Base-by-base conservation (phyloP, 2,113 vertebrate genomes). In the Alethe castanea region DNA sequence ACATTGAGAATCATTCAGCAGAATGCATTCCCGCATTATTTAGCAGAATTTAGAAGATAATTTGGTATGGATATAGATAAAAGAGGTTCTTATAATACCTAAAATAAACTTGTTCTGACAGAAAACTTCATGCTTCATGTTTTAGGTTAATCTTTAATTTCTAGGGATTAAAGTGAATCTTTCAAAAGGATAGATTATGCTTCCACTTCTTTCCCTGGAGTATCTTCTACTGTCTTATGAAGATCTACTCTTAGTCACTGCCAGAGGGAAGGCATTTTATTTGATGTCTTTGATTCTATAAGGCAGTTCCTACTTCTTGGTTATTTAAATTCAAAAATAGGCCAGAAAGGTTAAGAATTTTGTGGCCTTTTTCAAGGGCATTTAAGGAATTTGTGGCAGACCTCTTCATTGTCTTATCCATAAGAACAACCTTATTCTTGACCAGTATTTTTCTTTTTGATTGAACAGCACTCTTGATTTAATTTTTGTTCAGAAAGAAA, bases 141-240 rank as follows among this genome's bases (percentile, higher is more conserved):
- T 92, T 94, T 92, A 93, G 76, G 88, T 81, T 76, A 92, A 57
- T 64, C 67, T 92, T 50, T 96, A 95, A 97, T 88, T 94, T 96
- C 85, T 88, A 86, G 88, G 71, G 80, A 95, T 96, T 97, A 83
- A 69, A 86, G 25, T 48, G 52, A 84, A 64, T 81, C 64, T 90
- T 92, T 96, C 81, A 74, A 64, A 62, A 88, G 17, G 19, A 47
- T 70, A 62, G 81, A 96, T 90, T 93, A 88, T 88, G 47, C 71
- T 77, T 62, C 52, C 1, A 7, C 40, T 88, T 50, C 47, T 69
- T 92, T 90, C 93, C 83, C 88, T 57, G 40, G 71, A 93, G 88
- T 79, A 64, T 74, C 60, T 88, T 88, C 54, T 50, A 24, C 72
- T 71, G 60, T 74, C 17, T 95, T 95, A 73, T 44, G 56, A 93